Conservation (phyloP, 2,888 invertebrate genomes). For the Invenusta paracnida region DNA sequence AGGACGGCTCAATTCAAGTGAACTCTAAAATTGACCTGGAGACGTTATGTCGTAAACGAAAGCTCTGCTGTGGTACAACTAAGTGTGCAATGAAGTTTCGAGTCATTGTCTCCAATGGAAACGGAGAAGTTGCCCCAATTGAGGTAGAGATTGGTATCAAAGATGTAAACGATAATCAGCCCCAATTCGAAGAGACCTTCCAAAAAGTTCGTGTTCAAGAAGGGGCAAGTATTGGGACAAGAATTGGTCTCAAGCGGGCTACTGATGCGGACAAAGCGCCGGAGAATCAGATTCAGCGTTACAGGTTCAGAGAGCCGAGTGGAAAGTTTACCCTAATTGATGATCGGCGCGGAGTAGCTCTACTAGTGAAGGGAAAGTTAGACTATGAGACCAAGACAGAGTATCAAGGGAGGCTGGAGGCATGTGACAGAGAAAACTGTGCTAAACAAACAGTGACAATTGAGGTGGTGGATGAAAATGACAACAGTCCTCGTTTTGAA, state of each 20-base stretch:
- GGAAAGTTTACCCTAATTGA: neutral
- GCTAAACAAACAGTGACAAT: neutral
- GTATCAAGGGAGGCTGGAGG: slow-evolving; percentile 15
- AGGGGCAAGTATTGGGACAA: neutral
- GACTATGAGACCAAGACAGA: slow-evolving; percentile 23
- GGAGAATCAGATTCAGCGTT: neutral
- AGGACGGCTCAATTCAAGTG: slow-evolving; percentile 21
- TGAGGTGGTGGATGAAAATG: slow-evolving; percentile 36
- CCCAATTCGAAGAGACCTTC: neutral
- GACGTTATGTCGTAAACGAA: slow-evolving; percentile 13
- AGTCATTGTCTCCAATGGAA: neutral
- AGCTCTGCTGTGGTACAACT: slow-evolving; percentile 12
- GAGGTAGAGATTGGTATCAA: slow-evolving; percentile 11
- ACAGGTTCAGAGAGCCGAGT: slow-evolving; percentile 11
- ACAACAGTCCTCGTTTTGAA: slow-evolving; percentile 36
- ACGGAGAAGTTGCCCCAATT: slow-evolving; percentile 10
- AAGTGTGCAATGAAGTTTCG: neutral
- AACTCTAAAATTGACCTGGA: slow-evolving; percentile 31
- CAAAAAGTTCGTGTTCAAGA: slow-evolving; percentile 26
- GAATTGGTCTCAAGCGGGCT: neutral
- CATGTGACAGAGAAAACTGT: slow-evolving; percentile 28
- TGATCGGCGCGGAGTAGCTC: neutral
- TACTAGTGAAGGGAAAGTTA: neutral
- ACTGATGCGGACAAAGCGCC: slow-evolving; percentile 20
- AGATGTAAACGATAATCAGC: slow-evolving; percentile 33